Evolutionary conservation across 2,113 vertebrate species (phyloP).

Genomic region (Scartelaos histophorus): DNA sequence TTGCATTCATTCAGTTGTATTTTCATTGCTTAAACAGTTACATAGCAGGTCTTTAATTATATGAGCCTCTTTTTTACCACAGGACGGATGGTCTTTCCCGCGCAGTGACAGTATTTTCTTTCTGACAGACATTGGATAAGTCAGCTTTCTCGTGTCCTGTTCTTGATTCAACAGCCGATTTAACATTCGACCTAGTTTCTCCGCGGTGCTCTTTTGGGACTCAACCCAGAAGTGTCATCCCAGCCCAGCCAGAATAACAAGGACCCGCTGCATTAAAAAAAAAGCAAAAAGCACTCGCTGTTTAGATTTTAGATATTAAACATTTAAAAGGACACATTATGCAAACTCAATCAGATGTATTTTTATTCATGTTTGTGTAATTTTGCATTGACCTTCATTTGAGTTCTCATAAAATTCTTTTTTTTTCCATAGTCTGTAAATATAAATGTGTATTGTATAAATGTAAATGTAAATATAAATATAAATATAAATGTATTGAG

Average conservation of each 20-base stretch:
- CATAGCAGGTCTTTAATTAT: neutral
- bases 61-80: neutral
- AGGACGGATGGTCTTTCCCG: conserved; percentile 14
- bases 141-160: conserved; percentile 56
- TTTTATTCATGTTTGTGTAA: too few relatives aligned
- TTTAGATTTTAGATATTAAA: conserved; percentile 46
- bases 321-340: neutral
- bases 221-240: conserved; percentile 80
- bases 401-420: too few relatives aligned
- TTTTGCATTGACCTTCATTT: too few relatives aligned
- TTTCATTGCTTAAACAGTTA: too few relatives aligned
- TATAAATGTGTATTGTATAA: too few relatives aligned
- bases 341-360: neutral
- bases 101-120: conserved; percentile 9
- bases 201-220: conserved; percentile 73
- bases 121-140: conserved; percentile 23
- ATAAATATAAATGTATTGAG: too few relatives aligned
- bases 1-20: too few relatives aligned
- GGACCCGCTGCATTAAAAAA: conserved; percentile 46
- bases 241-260: conserved; percentile 72
- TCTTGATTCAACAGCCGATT: conserved; percentile 70
- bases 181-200: conserved; percentile 78
- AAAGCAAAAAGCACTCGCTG: conserved; percentile 37
- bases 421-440: too few relatives aligned
- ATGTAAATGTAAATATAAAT: too few relatives aligned